Evolutionary conservation across 2,113 vertebrate genomes (phyloP), one percentile per base, ranked within the genome.

Genomic region (Grantiella picta): DNA sequence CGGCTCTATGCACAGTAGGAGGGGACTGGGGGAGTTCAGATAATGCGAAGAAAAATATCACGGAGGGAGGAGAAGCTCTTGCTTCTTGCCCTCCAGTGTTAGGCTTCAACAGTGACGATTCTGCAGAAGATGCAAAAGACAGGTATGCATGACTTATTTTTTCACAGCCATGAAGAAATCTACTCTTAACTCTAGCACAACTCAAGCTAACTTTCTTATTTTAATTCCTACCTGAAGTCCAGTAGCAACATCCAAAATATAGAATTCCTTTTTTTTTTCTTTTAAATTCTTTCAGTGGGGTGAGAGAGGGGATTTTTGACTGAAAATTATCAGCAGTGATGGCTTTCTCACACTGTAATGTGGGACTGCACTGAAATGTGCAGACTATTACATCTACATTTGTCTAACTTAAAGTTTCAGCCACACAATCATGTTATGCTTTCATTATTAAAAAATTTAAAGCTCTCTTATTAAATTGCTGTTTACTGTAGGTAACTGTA

Each of bases 1-100:
- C 86, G 93, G 69, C 68, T 95, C 78, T 95, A 73, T 31, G 59
- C 15, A 12, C 94, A 90, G 96, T 78, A 90, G 92, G 91, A 85
- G 77, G 16, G 79, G 42, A 85, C 47, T 24, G 56, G 10, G 17
- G 33, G 28, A 90, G 61, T 83, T 85, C 57, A 87, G 36, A 65
- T 65, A 71, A 90, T 59, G 20, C 49, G 75, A 82, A 68, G 65
- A 80, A 85, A 86, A 72, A 76, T 49, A 52, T 35, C 24, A 78
- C 0, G 3, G 72, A 70, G 52, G 23, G 49, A 90, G 54, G 35
- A 83, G 69, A 93, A 96, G 64, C 84, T 50, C 82, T 73, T 57
- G 64, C 60, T 79, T 79, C 88, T 68, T 70, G n/a, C 60, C 47
- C 53, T 93, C 89, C 52, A 88, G 31, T 89, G 31, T 29, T 25